These are phyloP conservation scores for Lampropteryx suffumata DNA, from an alignment of 2,888 invertebrate species.

Conservation along the genomic window DNA sequence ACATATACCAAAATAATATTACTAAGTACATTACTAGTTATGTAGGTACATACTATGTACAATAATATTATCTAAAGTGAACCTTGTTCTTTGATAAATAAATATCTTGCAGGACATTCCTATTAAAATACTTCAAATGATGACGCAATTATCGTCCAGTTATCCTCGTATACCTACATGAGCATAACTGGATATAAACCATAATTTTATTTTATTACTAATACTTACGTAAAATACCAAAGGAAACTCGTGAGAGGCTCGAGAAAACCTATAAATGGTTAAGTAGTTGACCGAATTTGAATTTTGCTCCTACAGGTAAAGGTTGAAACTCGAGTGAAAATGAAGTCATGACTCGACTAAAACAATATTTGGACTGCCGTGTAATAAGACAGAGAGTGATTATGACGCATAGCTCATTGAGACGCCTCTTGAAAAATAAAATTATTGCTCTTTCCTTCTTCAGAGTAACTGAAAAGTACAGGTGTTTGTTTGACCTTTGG, in stretches of 20 bases:
- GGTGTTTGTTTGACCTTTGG: not conserved
- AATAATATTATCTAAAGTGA: no score
- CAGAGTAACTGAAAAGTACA: not conserved
- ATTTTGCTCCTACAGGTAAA: not conserved
- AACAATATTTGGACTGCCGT: conserved; percentile 58
- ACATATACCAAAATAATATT: no score
- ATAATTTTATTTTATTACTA: conserved; percentile 42
- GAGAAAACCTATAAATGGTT: conserved; percentile 22
- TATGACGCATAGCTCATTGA: conserved; percentile 54
- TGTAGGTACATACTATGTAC: no score
- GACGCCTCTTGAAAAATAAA: conserved; percentile 17
- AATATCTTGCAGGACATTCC: no score
- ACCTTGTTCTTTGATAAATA: no score
- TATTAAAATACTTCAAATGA: conserved; percentile 18
- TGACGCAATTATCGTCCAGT: conserved; percentile 26
- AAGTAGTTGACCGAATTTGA: conserved; percentile 16
- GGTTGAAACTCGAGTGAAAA: conserved; percentile 34
- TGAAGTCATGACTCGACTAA: conserved; percentile 43
- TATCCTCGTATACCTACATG: conserved; percentile 16
- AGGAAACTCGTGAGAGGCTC: conserved; percentile 41
- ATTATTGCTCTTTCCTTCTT: not conserved
- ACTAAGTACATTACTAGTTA: no score
- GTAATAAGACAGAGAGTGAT: conserved; percentile 61
- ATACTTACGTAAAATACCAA: conserved; percentile 43
- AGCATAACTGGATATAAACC: conserved; percentile 16